Evolutionary conservation across 1,140 invertebrate species (phyloP).

Genomic region (Drosophila takahashii): DNA sequence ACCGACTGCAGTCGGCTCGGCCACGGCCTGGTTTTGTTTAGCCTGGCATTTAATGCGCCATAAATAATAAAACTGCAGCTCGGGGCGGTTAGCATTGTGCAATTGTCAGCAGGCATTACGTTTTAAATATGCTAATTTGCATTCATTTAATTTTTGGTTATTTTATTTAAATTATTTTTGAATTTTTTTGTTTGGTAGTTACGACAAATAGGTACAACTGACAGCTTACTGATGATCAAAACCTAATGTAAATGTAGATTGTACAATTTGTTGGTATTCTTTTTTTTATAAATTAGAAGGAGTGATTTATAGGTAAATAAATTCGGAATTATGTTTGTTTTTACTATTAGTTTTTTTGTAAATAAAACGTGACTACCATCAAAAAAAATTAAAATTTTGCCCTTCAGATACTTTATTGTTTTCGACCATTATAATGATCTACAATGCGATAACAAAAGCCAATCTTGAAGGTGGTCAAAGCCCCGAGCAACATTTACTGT

Average conservation of each 20-base stretch:
- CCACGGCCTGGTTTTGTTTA: constrained; percentile 40
- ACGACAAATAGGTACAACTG: constrained; percentile 9
- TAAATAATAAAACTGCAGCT: constrained; percentile 71
- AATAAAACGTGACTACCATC: not conserved
- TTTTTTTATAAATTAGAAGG: not conserved
- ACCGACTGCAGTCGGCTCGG: not conserved
- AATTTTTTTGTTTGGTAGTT: not conserved
- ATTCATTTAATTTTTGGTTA: constrained; percentile 59
- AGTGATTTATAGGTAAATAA: not conserved
- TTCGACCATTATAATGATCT: constrained; percentile 10
- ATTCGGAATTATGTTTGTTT: too few relatives aligned
- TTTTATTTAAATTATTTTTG: constrained; percentile 46
- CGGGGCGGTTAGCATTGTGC: constrained; percentile 31
- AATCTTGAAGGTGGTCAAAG: constrained; percentile 15
- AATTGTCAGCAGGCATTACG: constrained; percentile 74
- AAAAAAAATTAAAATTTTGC: not conserved
- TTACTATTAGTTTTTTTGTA: too few relatives aligned
- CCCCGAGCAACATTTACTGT: not conserved
- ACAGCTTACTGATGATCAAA: constrained; percentile 2
- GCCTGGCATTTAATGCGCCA: constrained; percentile 63
- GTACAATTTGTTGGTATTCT: not conserved
- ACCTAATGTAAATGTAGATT: not conserved
- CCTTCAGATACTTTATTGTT: constrained; percentile 10
- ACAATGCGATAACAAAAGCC: constrained; percentile 1
- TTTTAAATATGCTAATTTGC: constrained; percentile 78